phyloP scores from a whole-genome alignment of 1,140 invertebrate genomes.

The Bradysia coprophila region DNA sequence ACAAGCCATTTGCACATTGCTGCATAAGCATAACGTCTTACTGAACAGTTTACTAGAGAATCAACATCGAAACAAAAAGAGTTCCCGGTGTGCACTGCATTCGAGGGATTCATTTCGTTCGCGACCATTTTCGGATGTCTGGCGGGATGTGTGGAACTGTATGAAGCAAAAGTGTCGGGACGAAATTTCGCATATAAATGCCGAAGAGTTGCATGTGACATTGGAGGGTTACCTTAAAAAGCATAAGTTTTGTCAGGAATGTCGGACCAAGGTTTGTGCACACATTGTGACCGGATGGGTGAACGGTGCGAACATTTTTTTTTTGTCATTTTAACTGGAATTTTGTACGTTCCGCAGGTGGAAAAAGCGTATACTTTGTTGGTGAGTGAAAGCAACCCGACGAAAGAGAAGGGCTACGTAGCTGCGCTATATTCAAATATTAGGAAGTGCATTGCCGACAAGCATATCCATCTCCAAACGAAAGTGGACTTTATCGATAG shows the following conservation, averaged over 20 bases:
- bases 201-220: slow-evolving; percentile 59
- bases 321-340: neutral
- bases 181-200: slow-evolving; percentile 71
- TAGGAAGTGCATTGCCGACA: slow-evolving; percentile 62
- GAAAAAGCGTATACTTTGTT: slow-evolving; percentile 69
- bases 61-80: slow-evolving; percentile 71
- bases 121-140: slow-evolving; percentile 44
- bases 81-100: slow-evolving; percentile 66
- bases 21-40: slow-evolving; percentile 66
- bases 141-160: slow-evolving; percentile 72
- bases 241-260: slow-evolving; percentile 83
- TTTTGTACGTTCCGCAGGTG: slow-evolving; percentile 21
- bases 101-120: slow-evolving; percentile 71
- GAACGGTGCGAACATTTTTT: too few species aligned
- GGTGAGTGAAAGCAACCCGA: slow-evolving; percentile 62
- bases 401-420: slow-evolving; percentile 77
- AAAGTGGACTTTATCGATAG: slow-evolving; percentile 74
- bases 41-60: slow-evolving; percentile 60
- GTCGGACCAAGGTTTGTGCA: slow-evolving; percentile 61
- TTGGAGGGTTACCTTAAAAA: slow-evolving; percentile 78
- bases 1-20: slow-evolving; percentile 56
- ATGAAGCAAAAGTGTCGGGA: slow-evolving; percentile 68
- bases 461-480: slow-evolving; percentile 70
- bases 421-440: slow-evolving; percentile 70
- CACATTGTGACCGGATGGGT: too few species aligned